Base-by-base conservation (phyloP, 2,113 vertebrate genomes). In the Gavia stellata region DNA sequence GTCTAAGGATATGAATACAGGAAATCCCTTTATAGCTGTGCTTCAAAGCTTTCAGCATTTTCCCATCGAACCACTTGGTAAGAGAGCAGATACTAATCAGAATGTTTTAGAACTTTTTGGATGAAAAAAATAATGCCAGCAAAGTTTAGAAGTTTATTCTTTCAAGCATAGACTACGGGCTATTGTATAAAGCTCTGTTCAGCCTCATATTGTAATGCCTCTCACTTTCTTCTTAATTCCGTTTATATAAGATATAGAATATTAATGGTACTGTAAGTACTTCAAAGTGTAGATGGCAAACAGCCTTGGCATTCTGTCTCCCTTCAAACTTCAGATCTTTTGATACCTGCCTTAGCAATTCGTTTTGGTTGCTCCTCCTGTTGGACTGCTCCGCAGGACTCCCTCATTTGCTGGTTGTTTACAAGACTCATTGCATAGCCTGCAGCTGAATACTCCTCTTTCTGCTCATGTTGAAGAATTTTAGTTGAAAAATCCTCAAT, bases 281-380 rank as follows among this genome's bases (percentile, higher is more conserved):
- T 95, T 97, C 92, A 96, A 96, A 92, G 92, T 62, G 34, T 79
- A 72, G 78, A 95, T 44, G 59, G 91, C 82, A 96, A 97, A 91
- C 65, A 93, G 93, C 82, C 75, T 61, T 94, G 91, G 88, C 59
- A 88, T 89, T 86, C 79, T 68, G 74, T 81, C 82, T 92, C 77
- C 28, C 63, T 55, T 81, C 79, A 81, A 92, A 81, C 95, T 94
- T 94, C 73, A 96, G 94, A 97, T 95, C 85, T 91, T 95, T 94
- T 93, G 91, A 96, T 94, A 95, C 98, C 96, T 99, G 98, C 99
- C 99, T 99, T 98, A 91, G 98, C 98, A 68, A 99, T 98, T 98
- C 96, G 98, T 97, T 98, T 99, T 81, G 99, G 99, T 96, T 97
- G 97, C 77, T 99, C 98, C 80, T 98, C 98, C 84, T 98, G 98